phyloP scores from a whole-genome alignment of 2,797 vertebrate genomes.

The Schizothorax lantsangensis region DNA sequence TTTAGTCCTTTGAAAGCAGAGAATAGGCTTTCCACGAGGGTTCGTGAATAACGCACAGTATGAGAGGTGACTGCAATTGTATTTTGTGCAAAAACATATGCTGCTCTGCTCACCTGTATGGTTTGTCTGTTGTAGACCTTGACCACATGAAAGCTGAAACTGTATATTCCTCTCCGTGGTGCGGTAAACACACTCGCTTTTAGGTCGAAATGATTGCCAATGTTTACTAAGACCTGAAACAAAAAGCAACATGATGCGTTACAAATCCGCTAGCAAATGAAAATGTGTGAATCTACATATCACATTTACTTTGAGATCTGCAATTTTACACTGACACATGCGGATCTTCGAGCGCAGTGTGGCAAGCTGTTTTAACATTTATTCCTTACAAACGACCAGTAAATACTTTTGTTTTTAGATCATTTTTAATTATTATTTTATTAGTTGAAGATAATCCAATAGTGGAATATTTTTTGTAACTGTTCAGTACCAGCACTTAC shows the following conservation, averaged over 20 bases:
- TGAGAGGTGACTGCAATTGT: not conserved
- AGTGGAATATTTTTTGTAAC: not conserved
- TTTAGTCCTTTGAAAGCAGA: conserved; percentile 20
- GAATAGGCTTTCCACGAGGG: not conserved
- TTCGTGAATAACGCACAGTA: not conserved
- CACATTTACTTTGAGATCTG: not conserved
- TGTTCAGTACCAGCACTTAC: not conserved
- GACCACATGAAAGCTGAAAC: conserved; percentile 99
- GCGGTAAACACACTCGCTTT: conserved; percentile 97
- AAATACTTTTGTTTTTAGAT: not conserved
- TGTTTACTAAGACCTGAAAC: conserved; percentile 97
- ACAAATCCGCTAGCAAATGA: conserved; percentile 21
- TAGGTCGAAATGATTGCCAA: conserved; percentile 98
- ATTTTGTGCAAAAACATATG: not conserved
- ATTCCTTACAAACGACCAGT: not conserved
- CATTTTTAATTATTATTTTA: no score
- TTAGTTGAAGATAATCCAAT: not conserved
- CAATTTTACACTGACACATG: not conserved
- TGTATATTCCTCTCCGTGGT: conserved; percentile 97
- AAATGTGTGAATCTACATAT: conserved; percentile 6
- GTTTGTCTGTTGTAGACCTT: conserved; percentile 99
- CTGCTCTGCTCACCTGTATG: conserved; percentile 90
- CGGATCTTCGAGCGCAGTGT: conserved; percentile 10
- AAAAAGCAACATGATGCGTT: conserved; percentile 58
- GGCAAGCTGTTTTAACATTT: not conserved